phyloP scores from a whole-genome alignment of 2,113 vertebrate genomes.

The Limanda limanda region DNA sequence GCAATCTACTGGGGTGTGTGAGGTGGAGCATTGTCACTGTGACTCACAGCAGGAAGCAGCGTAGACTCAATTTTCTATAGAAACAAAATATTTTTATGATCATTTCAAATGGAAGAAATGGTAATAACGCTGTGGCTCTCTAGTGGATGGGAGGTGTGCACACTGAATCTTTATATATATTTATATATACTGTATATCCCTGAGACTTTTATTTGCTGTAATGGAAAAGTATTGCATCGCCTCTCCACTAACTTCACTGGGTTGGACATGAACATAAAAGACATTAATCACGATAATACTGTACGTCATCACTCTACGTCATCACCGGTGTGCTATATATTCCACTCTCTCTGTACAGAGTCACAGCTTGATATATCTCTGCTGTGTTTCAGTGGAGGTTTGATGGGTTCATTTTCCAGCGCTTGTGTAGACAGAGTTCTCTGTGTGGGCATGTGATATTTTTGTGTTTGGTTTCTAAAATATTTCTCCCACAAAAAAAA shows the following conservation, averaged over 20 bases:
- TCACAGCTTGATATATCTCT: constrained; percentile 12
- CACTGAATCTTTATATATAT: not conserved
- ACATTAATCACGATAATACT: constrained; percentile 17
- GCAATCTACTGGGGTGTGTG: constrained; percentile 22
- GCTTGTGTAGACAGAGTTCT: constrained; percentile 10
- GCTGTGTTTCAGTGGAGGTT: constrained; percentile 15
- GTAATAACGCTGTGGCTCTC: not conserved
- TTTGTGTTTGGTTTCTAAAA: constrained; percentile 39
- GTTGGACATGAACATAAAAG: constrained; percentile 7
- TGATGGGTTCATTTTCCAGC: constrained; percentile 18
- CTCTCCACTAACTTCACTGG: constrained; percentile 7
- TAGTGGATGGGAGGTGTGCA: not conserved
- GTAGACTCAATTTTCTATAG: not conserved
- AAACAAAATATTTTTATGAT: no score
- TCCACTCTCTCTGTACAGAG: not conserved
- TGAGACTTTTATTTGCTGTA: constrained; percentile 7
- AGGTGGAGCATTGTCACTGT: constrained; percentile 52
- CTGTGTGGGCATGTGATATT: constrained; percentile 49
- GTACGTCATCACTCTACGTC: not conserved
- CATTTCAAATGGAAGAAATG: not conserved
- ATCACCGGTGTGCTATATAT: not conserved
- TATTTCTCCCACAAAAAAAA: constrained; percentile 28
- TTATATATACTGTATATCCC: not conserved
- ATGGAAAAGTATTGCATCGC: constrained; percentile 11
- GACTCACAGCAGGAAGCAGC: constrained; percentile 52